These are phyloP conservation scores for Callospermophilus lateralis DNA, from an alignment of 2,113 vertebrate species.

Conservation along the genomic window DNA sequence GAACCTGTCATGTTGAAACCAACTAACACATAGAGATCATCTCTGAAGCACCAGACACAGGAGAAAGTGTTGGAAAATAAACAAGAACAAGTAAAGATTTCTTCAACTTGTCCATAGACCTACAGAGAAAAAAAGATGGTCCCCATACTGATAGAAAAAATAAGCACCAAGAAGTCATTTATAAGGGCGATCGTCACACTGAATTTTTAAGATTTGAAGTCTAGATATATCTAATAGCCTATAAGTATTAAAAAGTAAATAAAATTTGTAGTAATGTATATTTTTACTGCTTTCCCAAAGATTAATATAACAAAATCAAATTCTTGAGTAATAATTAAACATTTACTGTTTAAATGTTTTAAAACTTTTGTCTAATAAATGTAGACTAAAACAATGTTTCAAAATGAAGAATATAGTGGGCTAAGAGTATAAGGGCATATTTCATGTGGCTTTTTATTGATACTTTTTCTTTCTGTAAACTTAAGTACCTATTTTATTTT, in stretches of 20 bases:
- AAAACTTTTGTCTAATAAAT: conserved; percentile 23
- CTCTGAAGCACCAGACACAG: neutral
- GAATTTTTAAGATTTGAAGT: neutral
- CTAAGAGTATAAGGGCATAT: neutral
- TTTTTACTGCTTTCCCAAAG: neutral
- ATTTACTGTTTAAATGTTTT: neutral
- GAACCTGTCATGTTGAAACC: neutral
- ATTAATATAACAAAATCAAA: conserved; percentile 22
- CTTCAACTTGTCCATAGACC: rapidly evolving
- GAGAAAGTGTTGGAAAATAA: neutral
- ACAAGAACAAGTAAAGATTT: neutral
- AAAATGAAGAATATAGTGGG: conserved; percentile 19
- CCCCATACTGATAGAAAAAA: neutral
- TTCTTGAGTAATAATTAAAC: neutral
- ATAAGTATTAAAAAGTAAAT: neutral
- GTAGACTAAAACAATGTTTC: neutral
- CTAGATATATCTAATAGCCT: neutral
- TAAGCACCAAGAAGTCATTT: neutral
- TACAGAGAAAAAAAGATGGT: neutral
- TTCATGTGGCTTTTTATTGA: neutral
- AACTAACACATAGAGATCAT: neutral
- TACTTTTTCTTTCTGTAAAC: neutral
- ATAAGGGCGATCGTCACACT: neutral
- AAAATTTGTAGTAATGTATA: neutral
- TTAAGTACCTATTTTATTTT: conserved; percentile 46